phyloP scores from a whole-genome alignment of 2,888 invertebrate genomes.

The Calameuta filiformis region DNA sequence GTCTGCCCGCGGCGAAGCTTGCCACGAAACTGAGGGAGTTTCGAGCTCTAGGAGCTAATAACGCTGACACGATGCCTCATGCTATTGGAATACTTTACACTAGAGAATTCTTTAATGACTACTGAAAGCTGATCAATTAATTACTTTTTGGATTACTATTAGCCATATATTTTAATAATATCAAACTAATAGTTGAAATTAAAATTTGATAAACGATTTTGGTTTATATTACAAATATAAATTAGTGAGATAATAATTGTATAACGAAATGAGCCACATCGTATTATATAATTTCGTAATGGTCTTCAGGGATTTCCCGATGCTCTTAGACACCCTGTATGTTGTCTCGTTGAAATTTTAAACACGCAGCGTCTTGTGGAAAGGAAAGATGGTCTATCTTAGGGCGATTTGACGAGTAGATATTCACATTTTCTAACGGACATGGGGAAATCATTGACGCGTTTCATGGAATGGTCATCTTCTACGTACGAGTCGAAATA shows the following conservation, averaged over 20 bases:
- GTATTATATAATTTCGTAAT: not conserved
- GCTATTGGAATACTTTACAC: not conserved
- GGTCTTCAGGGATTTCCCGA: not conserved
- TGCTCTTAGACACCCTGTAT: not conserved
- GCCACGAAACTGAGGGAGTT: slow-evolving; percentile 50
- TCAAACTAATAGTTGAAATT: not conserved
- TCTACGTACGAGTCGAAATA: slow-evolving; percentile 22
- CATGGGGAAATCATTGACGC: not conserved
- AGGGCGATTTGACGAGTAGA: not conserved
- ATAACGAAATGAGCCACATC: not conserved
- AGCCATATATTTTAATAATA: not conserved
- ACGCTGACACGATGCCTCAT: not conserved
- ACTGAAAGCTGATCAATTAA: not conserved
- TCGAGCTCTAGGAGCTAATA: not conserved
- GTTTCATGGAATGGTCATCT: not conserved
- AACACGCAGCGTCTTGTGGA: not conserved
- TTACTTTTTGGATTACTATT: not conserved
- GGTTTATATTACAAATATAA: not conserved
- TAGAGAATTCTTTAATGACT: not conserved
- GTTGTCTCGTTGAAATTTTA: not conserved
- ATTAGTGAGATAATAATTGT: not conserved
- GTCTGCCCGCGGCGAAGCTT: slow-evolving; percentile 53
- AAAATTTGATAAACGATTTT: not conserved
- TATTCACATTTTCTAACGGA: not conserved
- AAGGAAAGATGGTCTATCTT: not conserved